Percentiles rank a stretch among this genome's conserved stretches.
Conservation (phyloP, 2,113 vertebrate genomes). For the Sinocyclocheilus anshuiensis region DNA sequence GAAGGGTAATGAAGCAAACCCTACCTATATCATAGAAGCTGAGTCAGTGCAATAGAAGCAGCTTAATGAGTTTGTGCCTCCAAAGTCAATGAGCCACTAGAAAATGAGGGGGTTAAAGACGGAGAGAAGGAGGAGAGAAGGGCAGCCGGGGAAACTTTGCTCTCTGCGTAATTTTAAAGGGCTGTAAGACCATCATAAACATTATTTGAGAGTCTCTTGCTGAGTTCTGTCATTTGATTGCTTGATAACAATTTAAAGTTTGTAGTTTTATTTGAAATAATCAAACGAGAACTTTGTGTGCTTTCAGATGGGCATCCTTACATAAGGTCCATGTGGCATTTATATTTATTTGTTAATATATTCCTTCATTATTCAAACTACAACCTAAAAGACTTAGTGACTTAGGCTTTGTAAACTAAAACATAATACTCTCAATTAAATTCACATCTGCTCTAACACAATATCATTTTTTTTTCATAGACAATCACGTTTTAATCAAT, state of each 20-base stretch:
- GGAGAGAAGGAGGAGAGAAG: slow-evolving; percentile 31
- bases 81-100: slow-evolving; percentile 61
- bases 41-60: slow-evolving; percentile 48
- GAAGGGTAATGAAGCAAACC: slow-evolving; percentile 65
- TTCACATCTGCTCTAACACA: slow-evolving; percentile 7
- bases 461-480: not conserved
- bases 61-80: slow-evolving; percentile 59
- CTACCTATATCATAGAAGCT: slow-evolving; percentile 56
- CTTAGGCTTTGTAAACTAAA: not conserved
- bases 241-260: not conserved
- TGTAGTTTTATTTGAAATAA: not conserved
- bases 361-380: not conserved
- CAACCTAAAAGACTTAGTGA: not conserved
- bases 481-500: slow-evolving; percentile 37
- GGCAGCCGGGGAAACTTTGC: not conserved
- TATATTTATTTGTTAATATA: not conserved
- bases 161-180: slow-evolving; percentile 17
- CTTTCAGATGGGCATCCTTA: not conserved
- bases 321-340: not conserved
- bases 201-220: slow-evolving; percentile 8
- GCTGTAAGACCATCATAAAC: slow-evolving; percentile 1
- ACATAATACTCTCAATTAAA: not conserved
- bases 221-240: not conserved
- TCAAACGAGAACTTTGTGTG: not conserved
- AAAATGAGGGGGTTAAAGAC: slow-evolving; percentile 38